Evolutionary conservation across 2,113 vertebrate genomes (phyloP).

Genomic region (Labrus mixtus): DNA sequence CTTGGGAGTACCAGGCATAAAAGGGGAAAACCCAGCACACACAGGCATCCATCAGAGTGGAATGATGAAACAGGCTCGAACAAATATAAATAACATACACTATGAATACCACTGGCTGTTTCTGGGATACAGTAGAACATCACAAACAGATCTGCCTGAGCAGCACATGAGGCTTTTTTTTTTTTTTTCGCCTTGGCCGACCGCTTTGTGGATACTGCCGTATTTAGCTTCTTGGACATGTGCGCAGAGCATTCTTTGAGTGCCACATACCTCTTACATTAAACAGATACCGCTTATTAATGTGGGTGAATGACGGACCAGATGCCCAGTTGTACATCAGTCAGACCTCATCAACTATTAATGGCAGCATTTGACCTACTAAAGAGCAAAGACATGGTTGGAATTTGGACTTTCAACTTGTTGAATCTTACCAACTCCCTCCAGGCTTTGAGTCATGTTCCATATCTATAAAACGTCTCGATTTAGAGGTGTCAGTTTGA

Average conservation of each 20-base stretch:
- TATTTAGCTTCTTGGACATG: constrained; percentile 65
- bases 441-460: constrained; percentile 35
- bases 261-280: constrained; percentile 58
- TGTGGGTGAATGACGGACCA: constrained; percentile 61
- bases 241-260: constrained; percentile 45
- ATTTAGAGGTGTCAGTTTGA: constrained; percentile 25
- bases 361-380: constrained; percentile 38
- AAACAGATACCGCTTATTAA: constrained; percentile 63
- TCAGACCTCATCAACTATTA: constrained; percentile 46
- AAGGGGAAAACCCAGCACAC: constrained; percentile 5
- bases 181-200: constrained; percentile 36
- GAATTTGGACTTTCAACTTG: constrained; percentile 26
- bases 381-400: constrained; percentile 32
- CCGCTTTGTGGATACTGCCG: constrained; percentile 46
- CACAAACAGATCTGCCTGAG: constrained; percentile 65
- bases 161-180: constrained; percentile 45
- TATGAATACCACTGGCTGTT: constrained; percentile 27
- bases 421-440: constrained; percentile 29
- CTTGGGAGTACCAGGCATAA: constrained; percentile 15
- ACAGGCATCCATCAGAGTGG: constrained; percentile 5
- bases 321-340: constrained; percentile 30
- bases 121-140: constrained; percentile 40
- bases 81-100: constrained; percentile 43
- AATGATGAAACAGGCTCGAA: constrained; percentile 39
- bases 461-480: constrained; percentile 23